phyloP scores from a whole-genome alignment of 37 sponge, comb jelly and placozoan species.

The Ephydatia muelleri region DNA sequence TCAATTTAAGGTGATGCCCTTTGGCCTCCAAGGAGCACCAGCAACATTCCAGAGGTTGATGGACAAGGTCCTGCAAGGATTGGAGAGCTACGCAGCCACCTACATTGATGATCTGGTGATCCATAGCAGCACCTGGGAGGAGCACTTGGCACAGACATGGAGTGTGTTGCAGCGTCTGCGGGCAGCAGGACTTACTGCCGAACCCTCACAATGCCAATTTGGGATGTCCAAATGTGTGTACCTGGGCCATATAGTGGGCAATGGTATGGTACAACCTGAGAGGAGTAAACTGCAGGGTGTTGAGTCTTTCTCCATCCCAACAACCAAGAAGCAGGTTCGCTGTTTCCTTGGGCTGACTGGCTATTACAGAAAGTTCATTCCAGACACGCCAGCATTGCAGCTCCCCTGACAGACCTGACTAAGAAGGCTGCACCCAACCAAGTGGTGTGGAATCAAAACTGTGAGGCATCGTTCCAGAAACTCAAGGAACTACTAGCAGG shows the following conservation, averaged over 20 bases:
- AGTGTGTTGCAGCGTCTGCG: constrained; percentile 25
- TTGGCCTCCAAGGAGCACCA: constrained; percentile 63
- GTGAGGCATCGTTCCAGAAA: constrained; percentile 28
- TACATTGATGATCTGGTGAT: constrained; percentile 57
- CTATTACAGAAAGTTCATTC: constrained; percentile 54
- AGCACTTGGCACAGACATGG: constrained; percentile 36
- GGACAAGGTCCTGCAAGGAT: constrained; percentile 34
- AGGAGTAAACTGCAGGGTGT: constrained; percentile 43
- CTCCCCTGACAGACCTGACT: constrained; percentile 29
- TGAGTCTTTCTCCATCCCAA: constrained; percentile 10
- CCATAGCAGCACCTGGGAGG: constrained; percentile 38
- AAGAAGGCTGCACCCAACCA: constrained; percentile 23
- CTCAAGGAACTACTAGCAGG: constrained; percentile 19
- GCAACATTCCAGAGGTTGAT: constrained; percentile 75
- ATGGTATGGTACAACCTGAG: constrained; percentile 30
- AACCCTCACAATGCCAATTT: constrained; percentile 54
- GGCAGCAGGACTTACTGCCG: constrained; percentile 47
- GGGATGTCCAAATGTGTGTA: constrained; percentile 38
- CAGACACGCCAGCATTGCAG: constrained; percentile 30
- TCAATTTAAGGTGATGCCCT: constrained; percentile 70
- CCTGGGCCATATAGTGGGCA: constrained; percentile 62
- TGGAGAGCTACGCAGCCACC: constrained; percentile 28
- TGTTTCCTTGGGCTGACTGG: constrained; percentile 49
- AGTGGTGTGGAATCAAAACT: constrained; percentile 15
- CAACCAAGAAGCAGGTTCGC: constrained; percentile 41